Evolutionary conservation across 2,797 vertebrate genomes (phyloP), one percentile per base, ranked within the genome.

Genomic region (Morelia viridis): DNA sequence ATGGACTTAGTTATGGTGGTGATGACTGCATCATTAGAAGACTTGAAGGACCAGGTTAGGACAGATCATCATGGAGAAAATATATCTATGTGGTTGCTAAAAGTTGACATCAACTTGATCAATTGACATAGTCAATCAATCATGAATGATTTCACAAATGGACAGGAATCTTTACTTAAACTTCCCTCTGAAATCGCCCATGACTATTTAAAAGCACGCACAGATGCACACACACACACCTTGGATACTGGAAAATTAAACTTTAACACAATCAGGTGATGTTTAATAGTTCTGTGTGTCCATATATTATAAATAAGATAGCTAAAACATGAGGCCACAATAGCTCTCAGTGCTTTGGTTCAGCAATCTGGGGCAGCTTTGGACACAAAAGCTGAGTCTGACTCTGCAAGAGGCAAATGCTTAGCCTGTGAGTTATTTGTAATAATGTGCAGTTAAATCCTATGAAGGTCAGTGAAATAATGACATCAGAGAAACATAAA

Each of bases 381-480:
- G 90, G 62, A 61, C 28, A 76, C 86, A 89, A 61, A 85, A 91
- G 7, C 41, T 89, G 64, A 62, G 64, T 56, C 46, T 65, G 35
- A 46, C 53, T 88, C 62, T 28, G 17, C 56, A 56, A 28, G 57
- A 76, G 26, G 15, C 28, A 13, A 11, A 58, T 83, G 64, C 35
- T 64, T 87, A 65, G 41, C 41, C 12, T 85, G 24, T 68, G 87
- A 89, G 35, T 68, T 89, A 65, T 85, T 80, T 65, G 60, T 61
- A 65, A 56, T 86, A 57, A 28, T 85, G 17, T 61, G n/a, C n/a
- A 85, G 50, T 89, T 89, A 71, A 71, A 92, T 84, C 57, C 85
- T 53, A 86, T 71, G 35, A 92, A 92, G 50, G 80, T 85, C 61
- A 68, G 62, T 53, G 41, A 89, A 85, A 41, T 85, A 68, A 85